These are phyloP conservation scores for Meloidogyne floridensis DNA, from an alignment of 1,140 invertebrate genomes.

Conservation along the genomic window DNA sequence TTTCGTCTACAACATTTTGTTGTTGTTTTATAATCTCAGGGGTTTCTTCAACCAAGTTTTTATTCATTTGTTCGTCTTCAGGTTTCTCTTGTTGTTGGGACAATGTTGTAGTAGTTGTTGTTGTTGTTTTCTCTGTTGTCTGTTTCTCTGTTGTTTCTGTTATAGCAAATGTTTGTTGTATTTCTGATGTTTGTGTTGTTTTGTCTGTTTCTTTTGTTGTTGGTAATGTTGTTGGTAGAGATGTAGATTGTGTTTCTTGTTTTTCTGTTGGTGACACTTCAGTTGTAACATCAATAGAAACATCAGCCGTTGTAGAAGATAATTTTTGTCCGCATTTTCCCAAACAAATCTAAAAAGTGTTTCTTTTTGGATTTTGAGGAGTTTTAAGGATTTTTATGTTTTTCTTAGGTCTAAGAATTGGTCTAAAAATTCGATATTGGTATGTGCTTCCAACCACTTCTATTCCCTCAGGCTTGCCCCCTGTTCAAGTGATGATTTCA, in stretches of 20 bases:
- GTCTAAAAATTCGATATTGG: too few relatives aligned
- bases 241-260: background rate
- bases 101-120: background rate
- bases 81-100: background rate
- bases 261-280: background rate
- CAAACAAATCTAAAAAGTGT: slow-evolving; percentile 42
- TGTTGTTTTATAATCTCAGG: background rate
- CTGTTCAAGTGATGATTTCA: too few relatives aligned
- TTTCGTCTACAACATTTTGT: background rate
- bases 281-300: slow-evolving; percentile 4
- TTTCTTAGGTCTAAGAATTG: too few relatives aligned
- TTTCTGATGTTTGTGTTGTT: slow-evolving; percentile 21
- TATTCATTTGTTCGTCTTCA: slow-evolving; percentile 14
- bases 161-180: background rate
- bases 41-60: slow-evolving; percentile 15
- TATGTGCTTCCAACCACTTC: too few relatives aligned
- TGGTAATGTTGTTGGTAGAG: background rate
- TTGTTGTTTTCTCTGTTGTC: background rate
- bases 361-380: background rate
- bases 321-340: slow-evolving; percentile 32
- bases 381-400: too few relatives aligned
- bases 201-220: background rate
- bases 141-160: background rate
- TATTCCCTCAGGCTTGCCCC: too few relatives aligned
- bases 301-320: background rate